Percentiles rank a stretch among this genome's conserved stretches.
phyloP scores from a whole-genome alignment of 2,797 vertebrate genomes.

The Otolemur crassicaudatus region DNA sequence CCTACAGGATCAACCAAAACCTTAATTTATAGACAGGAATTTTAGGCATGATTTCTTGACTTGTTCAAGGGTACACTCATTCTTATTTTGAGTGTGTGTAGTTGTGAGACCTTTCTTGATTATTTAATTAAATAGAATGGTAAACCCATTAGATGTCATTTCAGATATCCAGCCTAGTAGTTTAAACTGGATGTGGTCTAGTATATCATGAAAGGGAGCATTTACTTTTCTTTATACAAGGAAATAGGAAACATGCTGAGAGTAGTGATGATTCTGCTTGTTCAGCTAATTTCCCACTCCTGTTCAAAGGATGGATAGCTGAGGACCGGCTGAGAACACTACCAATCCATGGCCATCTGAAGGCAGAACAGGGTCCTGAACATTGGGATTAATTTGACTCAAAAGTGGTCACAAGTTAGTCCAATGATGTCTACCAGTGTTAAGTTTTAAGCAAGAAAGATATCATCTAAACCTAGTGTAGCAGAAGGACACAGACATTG shows the following conservation, averaged over 20 bases:
- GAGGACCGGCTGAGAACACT: background rate
- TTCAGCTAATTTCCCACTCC: background rate
- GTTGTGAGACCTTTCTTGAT: slow-evolving; percentile 16
- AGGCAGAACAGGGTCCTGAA: background rate
- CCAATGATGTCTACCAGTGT: background rate
- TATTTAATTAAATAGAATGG: slow-evolving; percentile 31
- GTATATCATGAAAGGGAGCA: background rate
- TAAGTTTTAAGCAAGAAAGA: background rate
- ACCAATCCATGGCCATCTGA: background rate
- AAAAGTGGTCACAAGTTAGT: background rate
- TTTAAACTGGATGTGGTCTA: background rate
- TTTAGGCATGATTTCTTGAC: background rate
- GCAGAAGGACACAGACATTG: background rate
- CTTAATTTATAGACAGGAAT: background rate
- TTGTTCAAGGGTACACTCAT: background rate
- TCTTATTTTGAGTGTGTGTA: background rate
- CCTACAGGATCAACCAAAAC: background rate
- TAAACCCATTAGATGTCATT: background rate
- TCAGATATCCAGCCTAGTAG: background rate
- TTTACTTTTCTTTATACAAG: background rate
- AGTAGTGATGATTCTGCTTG: background rate
- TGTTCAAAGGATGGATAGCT: background rate
- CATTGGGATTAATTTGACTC: background rate
- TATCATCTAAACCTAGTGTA: background rate
- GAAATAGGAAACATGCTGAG: background rate